Evolutionary conservation across 2,113 vertebrate genomes (phyloP), one percentile per base, ranked within the genome.

Genomic region (Gorsachius goisagi): DNA sequence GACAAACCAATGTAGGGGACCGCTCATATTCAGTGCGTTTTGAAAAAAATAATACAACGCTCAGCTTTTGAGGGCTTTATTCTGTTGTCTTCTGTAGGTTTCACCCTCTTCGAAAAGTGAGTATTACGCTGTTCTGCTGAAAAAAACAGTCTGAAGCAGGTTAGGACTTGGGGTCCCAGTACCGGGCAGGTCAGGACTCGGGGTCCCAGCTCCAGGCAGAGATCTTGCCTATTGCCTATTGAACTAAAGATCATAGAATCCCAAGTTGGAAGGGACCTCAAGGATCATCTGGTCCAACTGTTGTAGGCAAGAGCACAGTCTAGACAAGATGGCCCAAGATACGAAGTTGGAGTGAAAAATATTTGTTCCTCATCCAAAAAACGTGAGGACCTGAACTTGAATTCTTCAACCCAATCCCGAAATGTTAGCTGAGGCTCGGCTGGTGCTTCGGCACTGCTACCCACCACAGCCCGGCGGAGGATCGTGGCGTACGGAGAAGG

Each of bases 401-500:
- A 18, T 41, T 47, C 41, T 91, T 47, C 60, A 41, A 1, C 53
- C 47, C n/a, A 6, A 8, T 23, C 45, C 30, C 13, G 39, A 37
- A 30, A 15, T 1, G 3, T 9, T 7, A 37, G 16, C 19, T 10
- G 35, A 32, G 33, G 37, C 44, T 53, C 2, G 5, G 55, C 37
- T 8, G 52, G 6, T 32, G 55, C 62, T 50, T 30, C 41, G 41
- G 41, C 41, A 44, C 41, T 44, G 41, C 52, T 11, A 8, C 6
- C 47, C n/a, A 6, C 59, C 5, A 1, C 12, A 11, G 18, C 45
- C 69, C 5, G 12, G 45, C 1, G 1, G 35, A 64, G 59, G 59
- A 23, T 28, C 3, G 15, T 0, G 4, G 15, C 15, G 2, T n/a
- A 4, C 2, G 23, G 37, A 17, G 44, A 33, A 75, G 55, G 39